Percentiles rank a stretch among this genome's conserved stretches.
phyloP scores from a whole-genome alignment of 2,113 vertebrate genomes.

The Seriola rivoliana region DNA sequence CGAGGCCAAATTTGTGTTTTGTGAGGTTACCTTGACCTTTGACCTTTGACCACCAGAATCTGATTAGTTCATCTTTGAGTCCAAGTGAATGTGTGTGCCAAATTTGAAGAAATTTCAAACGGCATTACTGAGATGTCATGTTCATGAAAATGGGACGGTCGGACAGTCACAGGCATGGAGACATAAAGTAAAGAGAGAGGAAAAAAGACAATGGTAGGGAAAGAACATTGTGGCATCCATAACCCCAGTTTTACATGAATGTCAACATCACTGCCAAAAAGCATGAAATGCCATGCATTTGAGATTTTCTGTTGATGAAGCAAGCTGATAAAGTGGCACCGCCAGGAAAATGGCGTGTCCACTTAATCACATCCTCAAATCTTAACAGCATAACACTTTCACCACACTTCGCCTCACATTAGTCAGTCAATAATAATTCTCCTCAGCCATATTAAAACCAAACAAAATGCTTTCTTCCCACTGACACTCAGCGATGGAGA shows the following conservation, averaged over 20 bases:
- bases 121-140: too few relatives aligned
- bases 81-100: too few relatives aligned
- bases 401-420: slow-evolving; percentile 5
- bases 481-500: neutral
- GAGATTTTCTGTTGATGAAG: neutral
- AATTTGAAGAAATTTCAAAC: too few relatives aligned
- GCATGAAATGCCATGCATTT: neutral
- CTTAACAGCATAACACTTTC: slow-evolving; percentile 8
- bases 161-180: too few relatives aligned
- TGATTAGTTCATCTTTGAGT: too few relatives aligned
- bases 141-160: too few relatives aligned
- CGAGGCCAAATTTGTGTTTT: too few relatives aligned
- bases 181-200: neutral
- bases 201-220: neutral
- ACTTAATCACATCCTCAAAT: slow-evolving; percentile 7
- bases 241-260: neutral
- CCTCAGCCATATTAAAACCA: slow-evolving; percentile 25
- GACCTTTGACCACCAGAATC: too few relatives aligned
- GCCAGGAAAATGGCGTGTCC: neutral
- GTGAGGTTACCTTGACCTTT: too few relatives aligned
- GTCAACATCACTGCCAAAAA: neutral
- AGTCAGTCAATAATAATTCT: slow-evolving; percentile 6
- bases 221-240: neutral
- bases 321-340: slow-evolving; percentile 2
- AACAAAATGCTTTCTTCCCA: slow-evolving; percentile 11